Base-by-base conservation (phyloP, 2,888 invertebrate genomes). In the Ernsta delagoae region DNA sequence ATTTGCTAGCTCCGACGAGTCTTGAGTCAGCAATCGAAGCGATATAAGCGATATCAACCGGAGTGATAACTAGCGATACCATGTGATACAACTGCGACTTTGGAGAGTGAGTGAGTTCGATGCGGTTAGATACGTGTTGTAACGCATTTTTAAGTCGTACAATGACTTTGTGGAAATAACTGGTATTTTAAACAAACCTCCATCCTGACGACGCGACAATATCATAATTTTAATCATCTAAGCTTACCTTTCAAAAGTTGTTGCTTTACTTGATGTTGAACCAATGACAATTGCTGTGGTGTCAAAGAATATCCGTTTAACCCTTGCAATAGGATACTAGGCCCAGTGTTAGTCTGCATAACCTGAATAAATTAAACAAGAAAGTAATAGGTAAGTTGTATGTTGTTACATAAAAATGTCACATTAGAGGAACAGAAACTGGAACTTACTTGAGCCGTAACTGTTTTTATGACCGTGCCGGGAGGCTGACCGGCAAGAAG, bases 231-330 rank as follows among this genome's bases (percentile, higher is more conserved):
- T 41, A 41, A 41, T 41, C 0, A 45, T n/a, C 45, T 45, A 45
- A 12, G 48, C 6, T 48, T 3, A 97, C 97, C 97, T 96, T 97
- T 97, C 63, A 97, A 90, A 64, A 98, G 88, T 83, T 98, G 98
- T 79, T 97, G 97, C 85, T 98, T 98, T 16, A 98, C 97, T 94
- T 98, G 98, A 76, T 97, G 97, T 79, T 98, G 97, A 0, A 98
- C 97, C 70, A 97, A 94, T 4, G 96, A 95, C 76, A 98, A 85
- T 84, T 98, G 98, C 74, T 97, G 96, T 1, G 96, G 96, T 0
- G 97, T 96, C 75, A 98, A 96, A 75, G 97, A 96, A 71, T 97
- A 96, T 0, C 97, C 97, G 74, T 97, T 96, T 36, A 98, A 89
- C 8, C 98, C 98, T 84, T 98, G 97, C 65, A 98, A 87, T 9